Conservation (phyloP, 2,888 invertebrate species). For the Callyntrura sp. region DNA sequence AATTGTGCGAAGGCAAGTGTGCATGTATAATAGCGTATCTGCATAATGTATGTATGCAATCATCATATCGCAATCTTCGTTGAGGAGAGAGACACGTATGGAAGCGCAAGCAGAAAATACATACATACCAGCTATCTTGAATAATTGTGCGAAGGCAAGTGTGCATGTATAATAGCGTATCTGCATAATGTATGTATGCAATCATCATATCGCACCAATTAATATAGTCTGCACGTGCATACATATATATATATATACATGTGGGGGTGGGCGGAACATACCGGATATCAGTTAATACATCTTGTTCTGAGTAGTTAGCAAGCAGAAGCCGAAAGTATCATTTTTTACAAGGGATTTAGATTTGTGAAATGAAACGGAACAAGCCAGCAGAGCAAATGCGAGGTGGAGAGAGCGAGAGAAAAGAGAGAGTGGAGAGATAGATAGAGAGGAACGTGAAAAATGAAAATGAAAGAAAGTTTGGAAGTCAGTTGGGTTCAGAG, state of each 20-base stretch:
- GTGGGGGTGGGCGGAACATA: not conserved
- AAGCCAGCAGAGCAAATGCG: conserved; percentile 1
- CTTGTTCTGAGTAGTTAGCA: conserved; percentile 17
- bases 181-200: too few species aligned
- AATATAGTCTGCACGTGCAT: too few species aligned
- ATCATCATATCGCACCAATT: too few species aligned
- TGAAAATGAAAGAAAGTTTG: conserved; percentile 41
- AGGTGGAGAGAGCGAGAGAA: too few species aligned
- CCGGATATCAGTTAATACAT: conserved; percentile 39
- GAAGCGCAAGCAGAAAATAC: not conserved
- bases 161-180: not conserved
- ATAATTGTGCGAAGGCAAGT: too few species aligned
- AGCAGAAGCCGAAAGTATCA: conserved; percentile 42
- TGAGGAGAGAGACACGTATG: conserved; percentile 9
- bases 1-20: too few species aligned
- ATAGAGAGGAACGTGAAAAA: not conserved
- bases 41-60: too few species aligned
- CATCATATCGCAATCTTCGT: too few species aligned
- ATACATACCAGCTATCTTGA: not conserved
- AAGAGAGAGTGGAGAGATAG: not conserved
- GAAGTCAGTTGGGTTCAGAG: not conserved
- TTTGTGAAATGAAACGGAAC: conserved; percentile 51
- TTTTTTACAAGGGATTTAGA: conserved; percentile 41
- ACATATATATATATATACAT: not conserved
- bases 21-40: not conserved